Evolutionary conservation across 2,888 invertebrate genomes (phyloP), one percentile per base, ranked within the genome.

Genomic region (Aradus depressus): DNA sequence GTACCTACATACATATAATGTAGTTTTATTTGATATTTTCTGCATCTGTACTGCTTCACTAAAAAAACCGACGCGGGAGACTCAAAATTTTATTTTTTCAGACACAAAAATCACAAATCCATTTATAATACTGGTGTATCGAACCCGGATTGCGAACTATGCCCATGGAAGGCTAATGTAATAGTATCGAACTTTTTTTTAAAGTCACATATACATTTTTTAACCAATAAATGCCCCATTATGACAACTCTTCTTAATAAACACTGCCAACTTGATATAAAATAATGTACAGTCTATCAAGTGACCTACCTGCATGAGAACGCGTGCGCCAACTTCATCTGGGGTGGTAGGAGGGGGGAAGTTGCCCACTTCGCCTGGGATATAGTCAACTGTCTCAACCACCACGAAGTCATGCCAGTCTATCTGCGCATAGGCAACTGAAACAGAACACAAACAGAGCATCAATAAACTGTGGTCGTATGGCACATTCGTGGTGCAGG

Each of bases 341-440:
- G 96, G 95, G 4, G 92, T 96, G 0, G 96, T 97, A 0, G 96
- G 97, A 2, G 96, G 91, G 1, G 96, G 96, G 64, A 96, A 91
- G 65, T 93, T 90, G 1, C 93, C 92, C 10, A 84, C 82, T 70
- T 99, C 98, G 22, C 62, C 62, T 0, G 91, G 88, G 61, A 95
- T 93, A 67, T 97, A 99, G 68, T 99, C 98, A 0, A 99, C 97
- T 0, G 97, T 97, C 71, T 99, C 98, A 0, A 99, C 98, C 0
- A 99, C 97, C 1, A 98, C 97, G 69, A 99, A 99, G 69, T 98
- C 97, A 67, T 99, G 98, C 98, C 98, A 99, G 67, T 99, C 98
- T 57, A 98, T 96, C 64, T 92, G 92, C 0, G 96, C 95, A 67
- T 98, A 98, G 0, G 89, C 89, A 23, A 89, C 80, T 76, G 54